Conservation (phyloP, 2,113 vertebrate genomes). For the Bambusicola thoracicus region DNA sequence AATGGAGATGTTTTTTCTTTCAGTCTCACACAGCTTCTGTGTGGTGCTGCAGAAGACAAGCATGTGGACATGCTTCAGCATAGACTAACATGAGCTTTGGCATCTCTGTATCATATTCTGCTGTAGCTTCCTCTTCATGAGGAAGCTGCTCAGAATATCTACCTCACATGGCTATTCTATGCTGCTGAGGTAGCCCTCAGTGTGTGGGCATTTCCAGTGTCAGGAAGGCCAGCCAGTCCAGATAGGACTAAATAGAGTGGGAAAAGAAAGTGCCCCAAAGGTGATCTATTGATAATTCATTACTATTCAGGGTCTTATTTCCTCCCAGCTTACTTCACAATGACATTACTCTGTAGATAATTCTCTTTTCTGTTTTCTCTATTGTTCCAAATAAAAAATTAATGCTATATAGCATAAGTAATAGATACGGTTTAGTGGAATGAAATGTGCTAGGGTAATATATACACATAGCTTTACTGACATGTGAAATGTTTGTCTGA, state of each 20-base stretch:
- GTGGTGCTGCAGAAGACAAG: rapidly evolving
- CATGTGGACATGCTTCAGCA: rapidly evolving
- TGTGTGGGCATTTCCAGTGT: background rate
- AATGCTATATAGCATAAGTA: background rate
- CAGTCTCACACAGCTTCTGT: background rate
- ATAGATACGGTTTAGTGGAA: background rate
- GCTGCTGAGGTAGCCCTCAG: background rate
- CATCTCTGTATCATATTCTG: background rate
- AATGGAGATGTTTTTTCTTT: background rate
- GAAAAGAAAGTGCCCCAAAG: background rate
- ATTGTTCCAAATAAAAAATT: slow-evolving; percentile 6
- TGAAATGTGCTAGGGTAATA: background rate
- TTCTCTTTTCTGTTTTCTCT: background rate
- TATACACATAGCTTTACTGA: slow-evolving; percentile 27
- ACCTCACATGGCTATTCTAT: background rate
- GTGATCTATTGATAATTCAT: background rate
- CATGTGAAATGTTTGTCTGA: slow-evolving; percentile 53
- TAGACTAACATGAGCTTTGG: background rate
- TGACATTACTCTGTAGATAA: background rate
- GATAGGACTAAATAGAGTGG: background rate
- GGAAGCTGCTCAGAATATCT: background rate
- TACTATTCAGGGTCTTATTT: background rate
- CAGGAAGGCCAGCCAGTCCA: background rate
- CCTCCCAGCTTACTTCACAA: background rate
- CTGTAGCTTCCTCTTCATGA: background rate